These are phyloP conservation scores for Dolichoris vasculosae DNA, from an alignment of 1,140 invertebrate species.

Conservation along the genomic window DNA sequence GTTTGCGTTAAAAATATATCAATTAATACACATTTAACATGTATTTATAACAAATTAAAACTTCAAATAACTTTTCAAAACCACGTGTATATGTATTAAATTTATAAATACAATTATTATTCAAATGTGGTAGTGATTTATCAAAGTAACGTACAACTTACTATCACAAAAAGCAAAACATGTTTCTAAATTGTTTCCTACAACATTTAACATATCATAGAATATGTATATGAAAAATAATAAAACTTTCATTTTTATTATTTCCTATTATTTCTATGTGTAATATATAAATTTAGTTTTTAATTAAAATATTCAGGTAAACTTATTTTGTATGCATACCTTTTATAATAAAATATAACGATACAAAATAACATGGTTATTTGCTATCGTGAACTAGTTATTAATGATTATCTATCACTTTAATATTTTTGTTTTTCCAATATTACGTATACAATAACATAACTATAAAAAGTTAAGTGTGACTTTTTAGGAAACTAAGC, in stretches of 20 bases:
- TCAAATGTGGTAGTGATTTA: no score
- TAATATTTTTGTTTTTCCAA: not conserved
- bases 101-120: no score
- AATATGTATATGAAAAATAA: not conserved
- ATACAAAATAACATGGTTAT: not conserved
- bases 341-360: not conserved
- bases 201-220: not conserved
- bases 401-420: not conserved
- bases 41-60: no score
- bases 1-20: no score
- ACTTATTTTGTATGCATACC: not conserved
- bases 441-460: not conserved
- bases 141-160: not conserved
- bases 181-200: not conserved
- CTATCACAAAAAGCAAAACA: constrained; percentile 5
- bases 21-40: no score
- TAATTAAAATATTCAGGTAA: not conserved
- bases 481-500: no score
- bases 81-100: no score
- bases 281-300: not conserved
- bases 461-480: not conserved
- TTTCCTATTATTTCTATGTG: not conserved
- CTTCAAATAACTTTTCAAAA: no score
- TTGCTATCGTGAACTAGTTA: not conserved
- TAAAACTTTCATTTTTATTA: not conserved